Percentiles rank a stretch among this genome's conserved stretches.
Evolutionary conservation across 2,797 vertebrate genomes (phyloP).

Genomic region (Ceryle rudis): DNA sequence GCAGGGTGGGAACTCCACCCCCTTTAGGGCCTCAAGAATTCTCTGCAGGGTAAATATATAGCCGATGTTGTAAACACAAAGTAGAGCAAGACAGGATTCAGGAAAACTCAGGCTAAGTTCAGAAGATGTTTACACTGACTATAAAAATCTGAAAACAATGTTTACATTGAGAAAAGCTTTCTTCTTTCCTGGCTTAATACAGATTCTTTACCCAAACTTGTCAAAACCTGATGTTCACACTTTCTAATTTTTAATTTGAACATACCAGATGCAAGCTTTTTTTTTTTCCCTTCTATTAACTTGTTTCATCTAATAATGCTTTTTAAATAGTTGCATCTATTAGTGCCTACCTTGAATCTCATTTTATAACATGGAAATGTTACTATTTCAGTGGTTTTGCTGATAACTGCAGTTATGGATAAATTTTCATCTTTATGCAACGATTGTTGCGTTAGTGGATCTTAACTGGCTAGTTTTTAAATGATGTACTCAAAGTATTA

Average conservation of each 20-base stretch:
- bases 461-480: not conserved
- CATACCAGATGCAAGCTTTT: not conserved
- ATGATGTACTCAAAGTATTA: not conserved
- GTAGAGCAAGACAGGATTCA: constrained; percentile 2
- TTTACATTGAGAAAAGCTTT: constrained; percentile 18
- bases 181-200: not conserved
- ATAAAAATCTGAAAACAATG: constrained; percentile 4
- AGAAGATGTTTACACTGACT: constrained; percentile 31
- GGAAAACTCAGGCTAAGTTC: constrained; percentile 43
- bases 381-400: not conserved
- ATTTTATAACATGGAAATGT: not conserved
- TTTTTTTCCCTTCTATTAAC: not conserved
- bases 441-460: not conserved
- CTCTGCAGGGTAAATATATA: constrained; percentile 37
- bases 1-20: constrained; percentile 6
- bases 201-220: not conserved
- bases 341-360: not conserved
- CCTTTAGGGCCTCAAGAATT: constrained; percentile 20
- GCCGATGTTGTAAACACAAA: constrained; percentile 43
- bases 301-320: not conserved
- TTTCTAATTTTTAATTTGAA: not conserved
- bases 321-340: not conserved
- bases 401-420: not conserved
- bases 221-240: not conserved
- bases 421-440: not conserved